phyloP scores from a whole-genome alignment of 2,888 invertebrate genomes.

The Megamerina dolium region DNA sequence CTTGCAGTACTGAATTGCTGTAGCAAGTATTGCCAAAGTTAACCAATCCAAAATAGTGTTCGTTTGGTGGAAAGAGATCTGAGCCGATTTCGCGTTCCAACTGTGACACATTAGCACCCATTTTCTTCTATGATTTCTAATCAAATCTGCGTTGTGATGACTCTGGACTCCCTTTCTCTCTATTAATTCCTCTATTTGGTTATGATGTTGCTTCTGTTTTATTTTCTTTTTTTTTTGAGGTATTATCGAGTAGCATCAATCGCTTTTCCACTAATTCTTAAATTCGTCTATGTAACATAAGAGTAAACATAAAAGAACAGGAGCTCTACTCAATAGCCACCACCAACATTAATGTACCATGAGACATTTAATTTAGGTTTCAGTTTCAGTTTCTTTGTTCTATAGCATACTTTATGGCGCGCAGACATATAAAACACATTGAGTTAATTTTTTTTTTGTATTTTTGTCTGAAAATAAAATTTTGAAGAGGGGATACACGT shows the following conservation, averaged over 20 bases:
- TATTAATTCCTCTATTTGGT: neutral
- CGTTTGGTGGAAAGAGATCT: conserved; percentile 97
- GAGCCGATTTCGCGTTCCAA: conserved; percentile 98
- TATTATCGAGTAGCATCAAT: conserved; percentile 6
- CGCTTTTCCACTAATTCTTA: too few species aligned
- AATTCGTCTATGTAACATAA: too few species aligned
- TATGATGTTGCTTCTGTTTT: conserved; percentile 26
- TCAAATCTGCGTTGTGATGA: conserved; percentile 15
- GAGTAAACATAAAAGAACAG: too few species aligned
- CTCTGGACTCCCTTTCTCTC: conserved; percentile 20
- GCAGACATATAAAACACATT: conserved; percentile 21
- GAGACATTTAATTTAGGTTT: conserved; percentile 14
- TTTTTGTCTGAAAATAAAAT: conserved; percentile 47
- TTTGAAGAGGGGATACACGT: conserved; percentile 49
- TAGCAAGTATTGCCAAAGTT: conserved; percentile 99
- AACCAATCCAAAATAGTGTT: conserved; percentile 98
- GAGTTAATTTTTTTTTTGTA: too few species aligned
- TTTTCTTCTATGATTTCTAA: conserved; percentile 17
- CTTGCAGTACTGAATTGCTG: conserved; percentile 98
- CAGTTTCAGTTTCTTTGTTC: conserved; percentile 13
- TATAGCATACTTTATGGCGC: conserved; percentile 24
- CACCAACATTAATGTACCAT: conserved; percentile 13
- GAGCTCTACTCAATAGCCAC: too few species aligned
- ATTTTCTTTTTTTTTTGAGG: conserved; percentile 2
- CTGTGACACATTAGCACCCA: conserved; percentile 98